Evolutionary conservation across 2,113 vertebrate genomes (phyloP), one percentile per base, ranked within the genome.

Genomic region (Tyrannus savana): DNA sequence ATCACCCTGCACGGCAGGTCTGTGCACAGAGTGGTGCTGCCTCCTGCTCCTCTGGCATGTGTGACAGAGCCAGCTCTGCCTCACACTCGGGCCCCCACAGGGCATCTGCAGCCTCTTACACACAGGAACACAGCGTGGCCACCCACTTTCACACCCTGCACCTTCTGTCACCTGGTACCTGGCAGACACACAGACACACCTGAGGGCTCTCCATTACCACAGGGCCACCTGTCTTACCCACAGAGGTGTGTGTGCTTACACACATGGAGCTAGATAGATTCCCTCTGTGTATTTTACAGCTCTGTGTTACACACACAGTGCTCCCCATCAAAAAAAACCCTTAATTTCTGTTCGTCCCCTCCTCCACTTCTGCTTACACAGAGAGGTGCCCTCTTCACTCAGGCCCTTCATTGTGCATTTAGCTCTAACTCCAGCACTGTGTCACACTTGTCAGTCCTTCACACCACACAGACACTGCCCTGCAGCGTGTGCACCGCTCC

Each of bases 81-180:
- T 39, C 59, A 7, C 71, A 71, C 55, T 37, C 60, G 39, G 39
- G 7, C n/a, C 42, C 64, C 60, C 12, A 15, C 50, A 11, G 62
- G 63, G 58, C 83, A 58, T 16, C 73, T 74, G 25, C 42, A 74
- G 21, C 56, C 58, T 66, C 77, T 79, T n/a, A 46, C 67, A 69
- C 2, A 0, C 30, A 13, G 0, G 7, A 33, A 44, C 35, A 59
- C 75, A 22, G 1, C 37, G 2, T 2, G n/a, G 63, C 72, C n/a
- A 56, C 74, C n/a, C n/a, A 1, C 14, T 56, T 2, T 44, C 59
- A 58, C 23, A 8, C 9, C 10, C n/a, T 69, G 15, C 49, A 37
- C 33, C 1, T 55, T 73, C 67, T 80, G 23, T 62, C 63, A 60
- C 74, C 69, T 47, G 53, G 24, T 76, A 75, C 81, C 62, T 87